phyloP scores from a whole-genome alignment of 2,113 vertebrate species.

The Dermatemys mawii region DNA sequence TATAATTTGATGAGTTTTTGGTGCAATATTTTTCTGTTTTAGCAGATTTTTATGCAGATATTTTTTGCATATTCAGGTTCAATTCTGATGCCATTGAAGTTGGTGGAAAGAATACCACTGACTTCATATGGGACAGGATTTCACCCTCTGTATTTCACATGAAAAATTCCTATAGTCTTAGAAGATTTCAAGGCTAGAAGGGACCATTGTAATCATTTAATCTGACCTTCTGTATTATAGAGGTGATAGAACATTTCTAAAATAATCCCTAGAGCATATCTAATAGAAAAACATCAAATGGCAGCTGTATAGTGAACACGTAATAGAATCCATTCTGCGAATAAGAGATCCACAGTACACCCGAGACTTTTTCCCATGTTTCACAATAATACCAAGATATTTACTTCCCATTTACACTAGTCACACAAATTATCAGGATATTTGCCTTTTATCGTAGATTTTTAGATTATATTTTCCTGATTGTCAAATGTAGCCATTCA shows the following conservation, averaged over 20 bases:
- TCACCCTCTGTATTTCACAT: too few species aligned
- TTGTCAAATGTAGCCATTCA: not conserved
- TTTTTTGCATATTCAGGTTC: too few species aligned
- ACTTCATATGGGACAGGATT: too few species aligned
- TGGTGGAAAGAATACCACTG: too few species aligned
- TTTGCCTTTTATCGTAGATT: not conserved
- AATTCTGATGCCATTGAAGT: too few species aligned
- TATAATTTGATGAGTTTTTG: too few species aligned
- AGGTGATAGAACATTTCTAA: not conserved
- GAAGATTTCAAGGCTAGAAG: too few species aligned
- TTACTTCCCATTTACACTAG: not conserved
- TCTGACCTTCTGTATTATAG: not conserved
- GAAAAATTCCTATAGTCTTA: too few species aligned
- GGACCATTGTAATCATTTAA: not conserved
- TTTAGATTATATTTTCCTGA: not conserved
- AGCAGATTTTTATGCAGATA: too few species aligned
- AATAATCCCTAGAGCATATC: not conserved
- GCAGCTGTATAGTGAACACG: not conserved
- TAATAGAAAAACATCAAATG: not conserved
- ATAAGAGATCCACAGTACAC: not conserved
- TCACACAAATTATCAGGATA: not conserved
- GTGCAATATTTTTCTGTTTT: too few species aligned
- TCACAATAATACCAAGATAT: not conserved
- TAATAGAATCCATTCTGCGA: not conserved
- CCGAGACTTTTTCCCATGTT: not conserved